These are phyloP conservation scores for Andrena praecox DNA, from an alignment of 2,888 invertebrate genomes.

Conservation along the genomic window DNA sequence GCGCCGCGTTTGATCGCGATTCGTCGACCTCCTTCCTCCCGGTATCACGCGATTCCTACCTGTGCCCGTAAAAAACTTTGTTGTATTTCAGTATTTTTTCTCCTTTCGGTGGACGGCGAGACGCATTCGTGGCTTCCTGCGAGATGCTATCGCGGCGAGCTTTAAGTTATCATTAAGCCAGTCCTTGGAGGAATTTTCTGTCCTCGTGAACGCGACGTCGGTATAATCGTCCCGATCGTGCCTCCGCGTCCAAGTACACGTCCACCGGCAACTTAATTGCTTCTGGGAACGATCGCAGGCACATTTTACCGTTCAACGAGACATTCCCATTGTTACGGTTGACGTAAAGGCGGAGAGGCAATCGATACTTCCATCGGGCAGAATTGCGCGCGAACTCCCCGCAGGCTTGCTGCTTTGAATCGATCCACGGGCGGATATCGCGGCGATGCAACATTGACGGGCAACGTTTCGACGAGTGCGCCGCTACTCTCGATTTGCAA, in stretches of 20 bases:
- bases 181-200: slow-evolving; percentile 67
- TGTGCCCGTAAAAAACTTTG: slow-evolving; percentile 45
- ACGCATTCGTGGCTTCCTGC: slow-evolving; percentile 68
- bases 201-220: slow-evolving; percentile 47
- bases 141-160: slow-evolving; percentile 59
- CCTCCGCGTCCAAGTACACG: slow-evolving; percentile 8
- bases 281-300: slow-evolving; percentile 32
- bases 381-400: not conserved
- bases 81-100: slow-evolving; percentile 46
- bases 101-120: slow-evolving; percentile 45
- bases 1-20: slow-evolving; percentile 63
- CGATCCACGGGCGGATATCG: not conserved
- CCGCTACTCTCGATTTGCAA: slow-evolving; percentile 4
- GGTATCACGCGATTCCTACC: slow-evolving; percentile 66
- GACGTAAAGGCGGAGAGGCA: slow-evolving; percentile 17
- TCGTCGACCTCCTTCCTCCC: slow-evolving; percentile 60
- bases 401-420: not conserved
- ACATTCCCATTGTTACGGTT: slow-evolving; percentile 29
- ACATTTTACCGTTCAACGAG: not conserved
- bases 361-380: slow-evolving; percentile 8
- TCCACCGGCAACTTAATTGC: slow-evolving; percentile 29
- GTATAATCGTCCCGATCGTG: slow-evolving; percentile 51
- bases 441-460: slow-evolving; percentile 10
- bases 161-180: slow-evolving; percentile 65
- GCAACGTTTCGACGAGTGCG: not conserved